Base-by-base conservation (phyloP, 2,888 invertebrate species). In the Tenthredo amoena region DNA sequence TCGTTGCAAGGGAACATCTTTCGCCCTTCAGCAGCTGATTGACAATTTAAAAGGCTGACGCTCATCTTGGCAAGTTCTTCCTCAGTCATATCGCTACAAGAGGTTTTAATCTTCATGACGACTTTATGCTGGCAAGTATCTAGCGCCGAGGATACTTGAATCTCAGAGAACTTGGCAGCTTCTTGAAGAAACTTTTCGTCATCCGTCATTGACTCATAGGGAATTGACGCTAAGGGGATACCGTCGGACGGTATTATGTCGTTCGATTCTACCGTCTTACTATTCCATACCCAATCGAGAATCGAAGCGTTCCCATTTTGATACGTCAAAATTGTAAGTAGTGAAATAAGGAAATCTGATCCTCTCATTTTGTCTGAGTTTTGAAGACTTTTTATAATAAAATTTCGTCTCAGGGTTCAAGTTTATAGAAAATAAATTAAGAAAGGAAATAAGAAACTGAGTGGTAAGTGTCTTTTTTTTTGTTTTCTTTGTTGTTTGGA, bases 41-140 rank as follows among this genome's bases (percentile, higher is more conserved):
- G 96, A 89, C 96, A 96, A 92, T 96, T 96, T 74, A 96, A 93
- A 50, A 96, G 93, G 91, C 95, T 95, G 21, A 96, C 96, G 71
- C 96, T 95, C 85, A 96, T 91, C 92, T 96, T 96, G 0, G 96
- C 95, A 40, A 96, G 90, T 86, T 96, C 95, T 89, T 96, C 96
- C 89, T 96, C 96, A 40, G 95, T 94, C 92, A 96, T 94, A 68
- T 94, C 94, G 84, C 94, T 93, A 90, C 96, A 96, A 79, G 95
- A 95, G 50, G 94, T 94, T 92, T 94, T 94, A 81, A 96, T 93
- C 89, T 94, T 95, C 89, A 96, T 94, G 1, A 96, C 94, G 31
- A 96, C 95, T 95, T 96, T 94, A 88, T 96, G 96, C 89, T 96
- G 96, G 91, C 96, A 96, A 12, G 94, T 94, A 92, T 96, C 96